These are phyloP conservation scores for Ptychodera flava DNA, from an alignment of 35 echinoderm and acorn worm species.

Conservation along the genomic window DNA sequence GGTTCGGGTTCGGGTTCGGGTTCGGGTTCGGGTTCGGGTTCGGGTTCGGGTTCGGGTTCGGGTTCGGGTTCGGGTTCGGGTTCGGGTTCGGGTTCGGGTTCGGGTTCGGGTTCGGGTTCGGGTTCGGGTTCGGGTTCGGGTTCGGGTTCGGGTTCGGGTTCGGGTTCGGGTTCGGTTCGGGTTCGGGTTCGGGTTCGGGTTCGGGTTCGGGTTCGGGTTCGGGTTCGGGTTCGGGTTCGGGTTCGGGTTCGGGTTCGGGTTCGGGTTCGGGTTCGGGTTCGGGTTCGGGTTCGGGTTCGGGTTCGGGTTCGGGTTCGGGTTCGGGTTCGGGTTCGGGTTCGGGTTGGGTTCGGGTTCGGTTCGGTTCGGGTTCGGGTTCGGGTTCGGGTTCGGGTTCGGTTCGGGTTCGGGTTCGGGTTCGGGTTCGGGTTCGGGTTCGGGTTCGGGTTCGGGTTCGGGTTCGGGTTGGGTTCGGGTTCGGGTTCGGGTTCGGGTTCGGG, in stretches of 20 bases:
- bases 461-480: conserved; percentile 14
- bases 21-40: background rate
- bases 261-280: too few species aligned
- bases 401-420: conserved; percentile 32
- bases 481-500: conserved; percentile 3
- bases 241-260: too few species aligned
- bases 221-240: conserved; percentile 32
- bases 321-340: too few species aligned
- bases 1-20: conserved; percentile 7
- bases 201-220: conserved; percentile 30
- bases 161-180: too few species aligned
- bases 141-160: conserved; percentile 32
- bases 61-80: conserved; percentile 17
- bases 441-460: conserved; percentile 17
- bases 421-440: conserved; percentile 14
- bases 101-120: conserved; percentile 18
- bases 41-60: too few species aligned
- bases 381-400: conserved; percentile 20
- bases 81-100: conserved; percentile 32
- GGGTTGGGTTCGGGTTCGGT: conserved; percentile 21
- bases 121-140: conserved; percentile 30
- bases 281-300: too few species aligned
- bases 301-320: too few species aligned
- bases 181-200: conserved; percentile 11
- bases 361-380: conserved; percentile 10